Evolutionary conservation across 2,113 vertebrate genomes (phyloP).

Genomic region (Girardinichthys multiradiatus): DNA sequence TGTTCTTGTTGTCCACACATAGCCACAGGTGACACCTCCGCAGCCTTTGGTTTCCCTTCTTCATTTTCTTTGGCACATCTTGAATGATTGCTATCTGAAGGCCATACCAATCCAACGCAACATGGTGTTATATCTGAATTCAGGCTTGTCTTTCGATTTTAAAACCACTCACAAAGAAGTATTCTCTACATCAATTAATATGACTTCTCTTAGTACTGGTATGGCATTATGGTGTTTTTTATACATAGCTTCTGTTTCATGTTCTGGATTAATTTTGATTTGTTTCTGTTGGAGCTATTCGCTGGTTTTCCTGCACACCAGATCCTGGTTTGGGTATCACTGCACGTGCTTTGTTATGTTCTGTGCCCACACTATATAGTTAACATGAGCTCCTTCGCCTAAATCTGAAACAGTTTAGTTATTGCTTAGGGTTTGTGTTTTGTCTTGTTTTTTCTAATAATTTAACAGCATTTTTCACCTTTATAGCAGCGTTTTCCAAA

Average conservation of each 20-base stretch:
- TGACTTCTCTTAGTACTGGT: too few species aligned
- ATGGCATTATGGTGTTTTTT: background rate
- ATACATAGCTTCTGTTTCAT: background rate
- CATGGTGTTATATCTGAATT: background rate
- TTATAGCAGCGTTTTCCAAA: too few species aligned
- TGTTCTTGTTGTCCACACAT: slow-evolving; percentile 12
- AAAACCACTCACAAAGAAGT: background rate
- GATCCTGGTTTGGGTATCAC: background rate
- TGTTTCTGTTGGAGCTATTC: background rate
- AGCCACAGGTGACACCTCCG: background rate
- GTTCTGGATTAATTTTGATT: background rate
- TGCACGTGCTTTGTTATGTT: background rate
- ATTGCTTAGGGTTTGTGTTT: too few species aligned
- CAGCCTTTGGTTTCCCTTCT: slow-evolving; percentile 4
- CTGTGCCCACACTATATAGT: background rate
- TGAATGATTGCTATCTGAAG: background rate
- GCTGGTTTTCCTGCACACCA: background rate
- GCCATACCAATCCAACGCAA: background rate
- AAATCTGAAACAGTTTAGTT: background rate
- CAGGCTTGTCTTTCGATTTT: background rate
- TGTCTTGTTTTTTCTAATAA: too few species aligned
- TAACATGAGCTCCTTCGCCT: background rate
- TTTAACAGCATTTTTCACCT: too few species aligned
- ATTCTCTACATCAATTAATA: background rate
- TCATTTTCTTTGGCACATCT: slow-evolving; percentile 6